phyloP scores from a whole-genome alignment of 2,797 vertebrate species.

The Erithacus rubecula region DNA sequence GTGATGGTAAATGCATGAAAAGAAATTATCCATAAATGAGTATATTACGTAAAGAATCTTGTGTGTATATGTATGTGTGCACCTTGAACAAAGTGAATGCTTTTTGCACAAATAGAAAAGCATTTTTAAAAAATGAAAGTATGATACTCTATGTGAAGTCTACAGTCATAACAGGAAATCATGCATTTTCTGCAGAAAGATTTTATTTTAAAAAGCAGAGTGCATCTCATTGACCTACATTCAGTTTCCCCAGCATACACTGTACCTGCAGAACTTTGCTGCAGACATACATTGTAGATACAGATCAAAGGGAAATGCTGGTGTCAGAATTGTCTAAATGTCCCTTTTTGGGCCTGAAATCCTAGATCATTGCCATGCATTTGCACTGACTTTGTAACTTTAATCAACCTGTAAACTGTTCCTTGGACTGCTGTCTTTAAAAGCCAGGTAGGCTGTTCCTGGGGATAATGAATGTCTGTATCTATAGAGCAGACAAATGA shows the following conservation, averaged over 20 bases:
- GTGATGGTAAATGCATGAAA: neutral
- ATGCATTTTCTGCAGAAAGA: conserved; percentile 66
- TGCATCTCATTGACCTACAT: conserved; percentile 80
- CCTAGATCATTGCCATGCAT: conserved; percentile 39
- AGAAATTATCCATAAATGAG: neutral
- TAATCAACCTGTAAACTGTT: conserved; percentile 51
- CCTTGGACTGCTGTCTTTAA: conserved; percentile 45
- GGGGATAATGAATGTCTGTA: conserved; percentile 31
- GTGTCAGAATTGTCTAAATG: conserved; percentile 64
- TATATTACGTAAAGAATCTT: neutral
- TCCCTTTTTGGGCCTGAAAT: conserved; percentile 41
- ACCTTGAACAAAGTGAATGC: neutral
- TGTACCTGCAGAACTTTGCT: conserved; percentile 70
- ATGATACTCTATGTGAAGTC: conserved; percentile 32
- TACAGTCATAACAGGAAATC: conserved; percentile 73
- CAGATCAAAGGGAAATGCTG: conserved; percentile 46
- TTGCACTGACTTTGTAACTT: conserved; percentile 61
- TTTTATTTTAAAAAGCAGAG: conserved; percentile 63
- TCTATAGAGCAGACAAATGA: conserved; percentile 17
- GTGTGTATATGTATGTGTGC: neutral
- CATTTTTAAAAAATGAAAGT: neutral
- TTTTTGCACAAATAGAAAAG: neutral
- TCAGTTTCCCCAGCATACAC: conserved; percentile 50
- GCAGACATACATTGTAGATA: conserved; percentile 49
- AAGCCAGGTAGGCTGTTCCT: neutral